A percentile compares a stretch with the other conserved stretches of the same genome.
phyloP scores from a whole-genome alignment of 2,113 vertebrate genomes.

The Lepus americanus region DNA sequence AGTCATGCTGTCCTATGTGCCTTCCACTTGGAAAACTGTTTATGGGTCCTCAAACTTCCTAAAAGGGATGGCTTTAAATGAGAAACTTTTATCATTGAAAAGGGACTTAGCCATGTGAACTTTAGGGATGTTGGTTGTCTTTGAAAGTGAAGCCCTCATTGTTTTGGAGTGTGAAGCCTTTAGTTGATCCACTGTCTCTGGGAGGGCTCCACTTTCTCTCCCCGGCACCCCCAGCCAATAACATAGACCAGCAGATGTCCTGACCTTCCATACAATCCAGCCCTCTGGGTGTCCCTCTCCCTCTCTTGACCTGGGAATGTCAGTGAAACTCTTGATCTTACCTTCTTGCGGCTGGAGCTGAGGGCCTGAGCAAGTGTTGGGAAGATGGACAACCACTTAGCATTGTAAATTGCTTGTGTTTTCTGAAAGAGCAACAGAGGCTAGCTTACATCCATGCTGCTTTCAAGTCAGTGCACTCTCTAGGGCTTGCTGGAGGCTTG shows the following conservation, averaged over 20 bases:
- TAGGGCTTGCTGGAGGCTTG: background rate
- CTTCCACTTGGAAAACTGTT: constrained; percentile 44
- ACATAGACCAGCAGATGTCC: background rate
- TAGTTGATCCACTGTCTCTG: background rate
- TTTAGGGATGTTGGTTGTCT: constrained; percentile 3
- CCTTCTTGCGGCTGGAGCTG: background rate
- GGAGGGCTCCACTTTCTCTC: background rate
- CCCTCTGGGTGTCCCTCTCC: background rate
- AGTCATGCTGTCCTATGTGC: background rate
- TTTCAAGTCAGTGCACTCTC: background rate
- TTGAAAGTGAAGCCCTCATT: background rate
- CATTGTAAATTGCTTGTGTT: background rate
- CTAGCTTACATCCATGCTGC: background rate
- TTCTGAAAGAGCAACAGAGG: background rate
- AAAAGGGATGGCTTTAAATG: constrained; percentile 28
- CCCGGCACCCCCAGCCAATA: background rate
- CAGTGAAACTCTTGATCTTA: background rate
- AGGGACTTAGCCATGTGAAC: background rate
- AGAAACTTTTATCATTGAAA: constrained; percentile 29
- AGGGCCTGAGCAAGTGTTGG: background rate
- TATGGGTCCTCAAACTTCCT: background rate
- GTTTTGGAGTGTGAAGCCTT: background rate
- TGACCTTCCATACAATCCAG: background rate
- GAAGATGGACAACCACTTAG: background rate
- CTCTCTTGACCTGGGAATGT: background rate